phyloP scores from a whole-genome alignment of 2,797 vertebrate genomes.

The Antrozous pallidus region DNA sequence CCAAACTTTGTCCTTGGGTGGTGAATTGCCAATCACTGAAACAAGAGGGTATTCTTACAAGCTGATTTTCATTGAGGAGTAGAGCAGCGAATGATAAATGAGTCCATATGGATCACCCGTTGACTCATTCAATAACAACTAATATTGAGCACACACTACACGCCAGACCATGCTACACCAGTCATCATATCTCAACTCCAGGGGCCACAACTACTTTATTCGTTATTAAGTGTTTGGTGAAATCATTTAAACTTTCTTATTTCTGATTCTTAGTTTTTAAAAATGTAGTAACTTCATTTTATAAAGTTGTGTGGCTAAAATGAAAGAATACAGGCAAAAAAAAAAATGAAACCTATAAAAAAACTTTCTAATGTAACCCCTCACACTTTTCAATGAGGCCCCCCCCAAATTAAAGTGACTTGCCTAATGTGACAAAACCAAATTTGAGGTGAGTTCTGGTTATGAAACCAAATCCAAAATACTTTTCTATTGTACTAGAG shows the following conservation, averaged over 20 bases:
- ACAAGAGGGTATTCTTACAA: background rate
- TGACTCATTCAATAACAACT: background rate
- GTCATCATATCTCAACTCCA: background rate
- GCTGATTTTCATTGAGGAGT: background rate
- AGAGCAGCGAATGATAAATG: background rate
- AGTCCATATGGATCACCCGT: background rate
- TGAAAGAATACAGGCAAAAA: background rate
- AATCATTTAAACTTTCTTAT: background rate
- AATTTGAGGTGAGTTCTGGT: background rate
- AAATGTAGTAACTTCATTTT: conserved; percentile 11
- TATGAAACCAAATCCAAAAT: background rate
- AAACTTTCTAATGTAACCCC: background rate
- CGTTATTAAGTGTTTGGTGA: background rate
- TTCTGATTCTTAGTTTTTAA: background rate
- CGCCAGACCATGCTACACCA: background rate
- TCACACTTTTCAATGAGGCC: background rate
- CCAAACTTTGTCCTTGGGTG: background rate
- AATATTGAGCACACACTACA: background rate
- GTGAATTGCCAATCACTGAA: conserved; percentile 19
- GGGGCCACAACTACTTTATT: background rate
- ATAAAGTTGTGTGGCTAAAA: background rate
- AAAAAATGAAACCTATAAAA: background rate
- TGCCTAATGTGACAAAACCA: background rate
- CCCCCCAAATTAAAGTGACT: background rate
- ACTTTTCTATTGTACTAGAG: background rate